Evolutionary conservation across 2,113 vertebrate genomes (phyloP).

Genomic region (Pseudolaguvia tuberculata): DNA sequence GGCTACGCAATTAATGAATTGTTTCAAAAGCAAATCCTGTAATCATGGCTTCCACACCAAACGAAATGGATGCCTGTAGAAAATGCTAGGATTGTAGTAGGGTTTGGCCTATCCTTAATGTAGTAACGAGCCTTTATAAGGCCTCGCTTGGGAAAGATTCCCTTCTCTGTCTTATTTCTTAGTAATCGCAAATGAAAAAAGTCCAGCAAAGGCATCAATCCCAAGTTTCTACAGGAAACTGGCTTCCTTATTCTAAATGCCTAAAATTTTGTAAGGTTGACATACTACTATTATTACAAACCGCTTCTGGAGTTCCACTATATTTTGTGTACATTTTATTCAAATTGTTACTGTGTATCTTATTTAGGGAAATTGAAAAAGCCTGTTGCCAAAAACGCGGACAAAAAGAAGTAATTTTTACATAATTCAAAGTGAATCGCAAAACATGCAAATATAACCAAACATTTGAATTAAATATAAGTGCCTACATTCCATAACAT

Average conservation of each 20-base stretch:
- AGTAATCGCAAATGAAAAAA: not conserved
- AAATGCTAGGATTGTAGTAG: slow-evolving; percentile 53
- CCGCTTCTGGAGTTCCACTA: not conserved
- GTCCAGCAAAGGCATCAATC: not conserved
- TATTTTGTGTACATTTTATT: slow-evolving; percentile 13
- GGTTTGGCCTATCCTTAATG: slow-evolving; percentile 65
- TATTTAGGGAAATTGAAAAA: not conserved
- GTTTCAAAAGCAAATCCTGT: slow-evolving; percentile 25
- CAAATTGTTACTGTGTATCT: not conserved
- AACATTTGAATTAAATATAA: slow-evolving; percentile 22
- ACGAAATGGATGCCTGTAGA: slow-evolving; percentile 25
- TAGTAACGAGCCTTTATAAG: slow-evolving; percentile 55
- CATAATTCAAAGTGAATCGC: not conserved
- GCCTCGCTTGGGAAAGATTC: slow-evolving; percentile 52
- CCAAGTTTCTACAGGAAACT: not conserved
- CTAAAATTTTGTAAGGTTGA: not conserved
- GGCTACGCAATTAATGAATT: not conserved
- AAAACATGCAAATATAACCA: not conserved
- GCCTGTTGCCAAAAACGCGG: not conserved
- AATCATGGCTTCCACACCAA: slow-evolving; percentile 21
- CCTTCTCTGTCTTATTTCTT: slow-evolving; percentile 19
- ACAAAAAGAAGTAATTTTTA: not conserved
- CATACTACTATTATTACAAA: not conserved
- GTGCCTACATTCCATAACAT: not conserved
- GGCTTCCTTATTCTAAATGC: slow-evolving; percentile 13